A percentile compares a stretch with the other conserved stretches of the same genome.
Evolutionary conservation across 2,888 invertebrate genomes (phyloP).

Genomic region (Cephus sareptanus): DNA sequence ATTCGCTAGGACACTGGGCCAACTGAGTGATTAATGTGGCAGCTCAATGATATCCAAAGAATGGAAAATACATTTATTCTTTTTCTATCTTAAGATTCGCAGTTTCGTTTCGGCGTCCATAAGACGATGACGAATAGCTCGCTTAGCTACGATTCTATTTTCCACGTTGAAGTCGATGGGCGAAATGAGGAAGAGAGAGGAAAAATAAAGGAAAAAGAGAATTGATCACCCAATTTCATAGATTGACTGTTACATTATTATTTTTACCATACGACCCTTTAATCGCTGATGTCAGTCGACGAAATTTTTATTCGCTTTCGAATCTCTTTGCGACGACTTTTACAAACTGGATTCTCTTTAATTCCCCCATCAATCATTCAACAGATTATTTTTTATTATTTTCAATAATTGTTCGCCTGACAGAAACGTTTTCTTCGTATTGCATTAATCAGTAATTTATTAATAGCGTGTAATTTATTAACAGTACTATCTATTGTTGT

Average conservation of each 20-base stretch:
- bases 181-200: not conserved
- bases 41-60: conserved; percentile 36
- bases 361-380: not conserved
- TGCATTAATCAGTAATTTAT: not conserved
- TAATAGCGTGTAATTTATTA: not conserved
- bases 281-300: not conserved
- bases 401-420: not conserved
- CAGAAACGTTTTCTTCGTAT: not conserved
- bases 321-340: not conserved
- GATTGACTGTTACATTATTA: not conserved
- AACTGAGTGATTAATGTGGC: conserved; percentile 40
- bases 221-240: not conserved
- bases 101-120: not conserved
- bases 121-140: not conserved
- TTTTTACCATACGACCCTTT: not conserved
- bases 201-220: not conserved
- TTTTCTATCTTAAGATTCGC: not conserved
- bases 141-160: not conserved
- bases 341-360: not conserved
- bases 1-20: conserved; percentile 13
- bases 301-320: not conserved
- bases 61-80: conserved; percentile 4
- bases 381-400: not conserved
- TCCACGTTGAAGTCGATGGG: not conserved
- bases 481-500: not conserved